Conservation (phyloP, 2,888 invertebrate species). For the Euzophera pinguis region DNA sequence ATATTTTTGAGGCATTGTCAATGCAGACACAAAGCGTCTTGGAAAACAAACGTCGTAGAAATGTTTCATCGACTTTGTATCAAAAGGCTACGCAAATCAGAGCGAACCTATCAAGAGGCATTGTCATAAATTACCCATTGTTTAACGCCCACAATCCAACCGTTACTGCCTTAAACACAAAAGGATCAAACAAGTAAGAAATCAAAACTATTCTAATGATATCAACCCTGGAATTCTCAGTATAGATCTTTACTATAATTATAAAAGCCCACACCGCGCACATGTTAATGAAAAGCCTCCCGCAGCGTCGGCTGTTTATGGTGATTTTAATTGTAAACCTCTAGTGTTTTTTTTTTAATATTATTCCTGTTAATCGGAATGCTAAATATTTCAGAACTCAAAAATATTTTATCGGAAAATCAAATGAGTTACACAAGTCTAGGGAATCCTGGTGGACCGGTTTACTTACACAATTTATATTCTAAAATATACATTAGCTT, state of each 20-base stretch:
- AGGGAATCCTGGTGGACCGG: no score
- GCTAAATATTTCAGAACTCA: neutral
- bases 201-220: conserved; percentile 4
- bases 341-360: neutral
- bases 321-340: neutral
- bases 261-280: conserved; percentile 5
- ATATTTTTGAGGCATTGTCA: conserved; percentile 59
- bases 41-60: conserved; percentile 17
- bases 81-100: conserved; percentile 1
- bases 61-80: conserved; percentile 2
- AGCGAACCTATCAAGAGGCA: conserved; percentile 5
- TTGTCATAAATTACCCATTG: conserved; percentile 11
- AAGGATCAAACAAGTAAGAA: neutral
- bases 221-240: neutral
- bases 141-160: conserved; percentile 4
- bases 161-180: conserved; percentile 2
- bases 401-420: no score
- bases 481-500: no score
- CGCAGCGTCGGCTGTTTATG: neutral
- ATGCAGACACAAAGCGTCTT: conserved; percentile 37
- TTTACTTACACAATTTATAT: no score
- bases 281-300: conserved; percentile 8
- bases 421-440: no score
- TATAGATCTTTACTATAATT: neutral
- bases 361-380: neutral